phyloP scores from a whole-genome alignment of 2,888 invertebrate species.

The Lochmaea crataegi region DNA sequence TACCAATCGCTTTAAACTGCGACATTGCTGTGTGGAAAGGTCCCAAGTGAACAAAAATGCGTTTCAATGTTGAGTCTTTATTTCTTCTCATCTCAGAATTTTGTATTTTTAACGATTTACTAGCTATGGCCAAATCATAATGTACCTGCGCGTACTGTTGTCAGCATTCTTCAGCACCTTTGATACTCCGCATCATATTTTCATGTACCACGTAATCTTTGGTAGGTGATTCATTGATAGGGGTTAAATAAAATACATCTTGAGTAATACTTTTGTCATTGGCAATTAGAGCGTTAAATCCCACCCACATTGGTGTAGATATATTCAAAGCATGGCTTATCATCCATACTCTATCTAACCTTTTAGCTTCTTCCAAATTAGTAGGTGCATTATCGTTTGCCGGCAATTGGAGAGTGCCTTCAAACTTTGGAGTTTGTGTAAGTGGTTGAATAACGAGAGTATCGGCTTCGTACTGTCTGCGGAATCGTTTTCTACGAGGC shows the following conservation, averaged over 20 bases:
- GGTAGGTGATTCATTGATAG: constrained; percentile 7
- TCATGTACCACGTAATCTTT: not conserved
- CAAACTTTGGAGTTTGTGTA: not conserved
- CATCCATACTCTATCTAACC: constrained; percentile 16
- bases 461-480: too few relatives aligned
- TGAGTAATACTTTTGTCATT: not conserved
- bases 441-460: not conserved
- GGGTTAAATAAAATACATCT: constrained; percentile 6
- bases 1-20: too few relatives aligned
- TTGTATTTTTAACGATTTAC: not conserved
- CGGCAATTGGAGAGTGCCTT: not conserved
- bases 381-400: not conserved
- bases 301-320: constrained; percentile 25
- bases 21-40: too few relatives aligned
- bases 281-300: constrained; percentile 5
- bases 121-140: constrained; percentile 14
- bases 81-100: too few relatives aligned
- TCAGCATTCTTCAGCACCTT: constrained; percentile 7
- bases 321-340: constrained; percentile 7
- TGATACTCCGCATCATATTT: not conserved
- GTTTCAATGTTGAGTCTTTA: too few relatives aligned
- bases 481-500: not conserved
- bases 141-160: not conserved
- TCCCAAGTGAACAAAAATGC: too few relatives aligned
- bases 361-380: constrained; percentile 5